Evolutionary conservation across 92 coral and sea anemone genomes (phyloP).

Genomic region (Heliopora coerulea): DNA sequence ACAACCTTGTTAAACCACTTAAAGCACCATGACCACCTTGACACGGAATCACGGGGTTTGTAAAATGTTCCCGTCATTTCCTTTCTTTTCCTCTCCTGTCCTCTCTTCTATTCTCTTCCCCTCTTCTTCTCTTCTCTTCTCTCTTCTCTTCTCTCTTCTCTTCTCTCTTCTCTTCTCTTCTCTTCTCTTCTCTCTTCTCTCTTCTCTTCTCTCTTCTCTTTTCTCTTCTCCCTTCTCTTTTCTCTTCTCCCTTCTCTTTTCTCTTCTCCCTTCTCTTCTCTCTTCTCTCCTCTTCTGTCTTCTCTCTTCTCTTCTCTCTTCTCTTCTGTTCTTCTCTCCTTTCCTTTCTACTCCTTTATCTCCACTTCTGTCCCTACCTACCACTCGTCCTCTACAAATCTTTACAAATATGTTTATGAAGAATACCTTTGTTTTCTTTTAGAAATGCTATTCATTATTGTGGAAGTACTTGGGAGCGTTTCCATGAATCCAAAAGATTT

Average conservation of each 20-base stretch:
- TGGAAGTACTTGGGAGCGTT: constrained; percentile 85
- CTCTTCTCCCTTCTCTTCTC: background rate
- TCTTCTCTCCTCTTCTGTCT: background rate
- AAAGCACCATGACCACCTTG: constrained; percentile 13
- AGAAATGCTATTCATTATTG: constrained; percentile 75
- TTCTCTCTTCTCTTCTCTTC: background rate
- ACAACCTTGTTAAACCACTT: constrained; percentile 27
- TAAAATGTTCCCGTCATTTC: no score
- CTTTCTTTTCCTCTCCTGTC: background rate
- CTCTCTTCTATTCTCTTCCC: background rate
- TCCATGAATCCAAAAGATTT: constrained; percentile 87
- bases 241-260: background rate
- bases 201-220: background rate
- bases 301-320: background rate
- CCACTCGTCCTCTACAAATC: background rate
- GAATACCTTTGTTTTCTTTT: no score
- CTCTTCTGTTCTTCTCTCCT: background rate
- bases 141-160: background rate
- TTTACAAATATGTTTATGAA: no score
- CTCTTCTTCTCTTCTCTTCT: background rate
- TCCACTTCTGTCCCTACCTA: background rate
- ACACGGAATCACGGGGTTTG: constrained; percentile 11
- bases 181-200: background rate
- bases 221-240: background rate
- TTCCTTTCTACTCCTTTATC: background rate